Evolutionary conservation across 2,113 vertebrate genomes (phyloP), one percentile per base, ranked within the genome.

Genomic region (Galbula dea): DNA sequence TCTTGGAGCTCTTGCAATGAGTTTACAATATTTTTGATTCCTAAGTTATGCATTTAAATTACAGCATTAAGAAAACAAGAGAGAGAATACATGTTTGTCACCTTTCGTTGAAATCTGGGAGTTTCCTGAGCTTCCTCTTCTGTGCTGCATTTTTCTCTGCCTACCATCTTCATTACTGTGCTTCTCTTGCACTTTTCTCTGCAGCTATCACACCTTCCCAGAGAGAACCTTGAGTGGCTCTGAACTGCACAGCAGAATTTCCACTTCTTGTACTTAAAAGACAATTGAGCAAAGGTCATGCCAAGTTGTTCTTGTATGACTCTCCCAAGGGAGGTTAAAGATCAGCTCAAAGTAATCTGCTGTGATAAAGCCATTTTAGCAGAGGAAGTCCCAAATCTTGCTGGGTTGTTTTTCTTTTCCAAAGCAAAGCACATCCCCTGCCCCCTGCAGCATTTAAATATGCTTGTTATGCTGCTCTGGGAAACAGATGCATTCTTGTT

Each of bases 91-190:
- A 78, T 83, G 19, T 83, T 78, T 76, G 74, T 97, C 94, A 98
- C 97, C 97, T 97, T 96, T 86, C 8, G 94, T 52, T 90, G 89
- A 74, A 88, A 85, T 88, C 83, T 77, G 46, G 61, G 71, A 71
- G 81, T 66, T 83, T 95, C 62, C n/a, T 16, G 46, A 48, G 66
- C 13, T 75, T 55, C 78, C 10, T 96, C 84, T 90, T 97, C 88
- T n/a, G 21, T 83, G 39, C 57, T 17, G 14, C 13, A 18, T 67
- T 96, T 95, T 91, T 96, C 88, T 74, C 73, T 95, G 74, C 96
- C 96, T 59, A 98, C 73, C 95, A 96, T 96, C 83, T 90, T 90
- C 8, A 0, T 67, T 52, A 52, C 41, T 27, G 41, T 43, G 48
- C 48, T 78, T 65, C 52, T 80, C 59, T 48, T 36, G 46, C 59